Evolutionary conservation across 2,888 invertebrate species (phyloP), one percentile per base, ranked within the genome.

Genomic region (Agapostemon virescens): DNA sequence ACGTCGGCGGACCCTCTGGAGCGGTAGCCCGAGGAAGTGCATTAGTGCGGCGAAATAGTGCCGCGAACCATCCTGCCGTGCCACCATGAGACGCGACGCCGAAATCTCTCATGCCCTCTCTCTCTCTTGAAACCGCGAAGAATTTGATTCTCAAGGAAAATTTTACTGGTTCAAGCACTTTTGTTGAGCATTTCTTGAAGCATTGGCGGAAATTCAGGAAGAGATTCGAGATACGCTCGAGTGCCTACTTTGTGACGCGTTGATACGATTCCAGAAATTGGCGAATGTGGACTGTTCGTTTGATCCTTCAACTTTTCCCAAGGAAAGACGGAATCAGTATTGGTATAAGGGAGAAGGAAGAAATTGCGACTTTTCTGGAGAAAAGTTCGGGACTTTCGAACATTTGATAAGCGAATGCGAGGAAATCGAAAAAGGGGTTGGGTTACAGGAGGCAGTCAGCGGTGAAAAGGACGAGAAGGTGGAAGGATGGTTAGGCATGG

Each of bases 11-110:
- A 36, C 69, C 74, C 72, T 33, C 77, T n/a, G 78, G 78, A 78
- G 63, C 49, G n/a, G n/a, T 49, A n/a, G 30, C 71, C 68, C 64
- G 69, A 72, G 79, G 69, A 80, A 80, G 69, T 80, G 79, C 79
- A 72, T 80, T 80, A 81, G 67, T 13, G 69, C 66, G 49, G 9
- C 52, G 79, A 63, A 68, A 77, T 77, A 77, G 67, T 49, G 77
- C n/a, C 45, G 30, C 6, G 30, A 20, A 58, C 30, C 30, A 20
- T 1, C 58, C 11, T 11, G n/a, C 26, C 15, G 3, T 6, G 6
- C 26, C 45, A 2, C 45, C 1, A 20, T 20, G 55, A 23, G 26
- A 20, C 58, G 30, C 26, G 55, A 55, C 58, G 17, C 58, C 17
- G 30, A 15, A 58, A 17, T 58, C 30, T 30, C 30, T 13, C 26